Base-by-base conservation (phyloP, 1,140 invertebrate genomes). In the Drosophila malerkotliana region DNA sequence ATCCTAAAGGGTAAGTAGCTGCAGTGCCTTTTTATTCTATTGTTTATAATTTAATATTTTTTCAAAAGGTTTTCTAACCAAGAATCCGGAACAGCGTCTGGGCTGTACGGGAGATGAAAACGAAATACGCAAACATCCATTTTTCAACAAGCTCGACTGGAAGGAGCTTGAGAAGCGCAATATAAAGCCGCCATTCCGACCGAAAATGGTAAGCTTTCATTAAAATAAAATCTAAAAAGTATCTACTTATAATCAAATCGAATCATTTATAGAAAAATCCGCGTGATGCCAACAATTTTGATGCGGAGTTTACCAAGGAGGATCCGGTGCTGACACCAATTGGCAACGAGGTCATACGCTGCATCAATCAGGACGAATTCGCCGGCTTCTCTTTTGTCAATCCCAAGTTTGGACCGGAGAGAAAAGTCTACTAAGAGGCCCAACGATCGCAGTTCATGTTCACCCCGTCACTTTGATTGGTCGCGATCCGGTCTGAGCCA, bases 221-320 rank as follows among this genome's bases (percentile, higher is more conserved):
- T 6, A 9, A 21, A 10, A 15, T 14, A 21, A 1, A 10, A 24
- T 26, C 10, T 3, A 10, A 44, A 44, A 44, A 18, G 18, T 18
- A 18, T 18, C 1, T 18, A 28, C 9, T 10, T 1, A 4, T 21
- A 0, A 21, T 47, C 48, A 14, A 47, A 26, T 44, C 60, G 41
- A 24, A 6, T 44, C 94, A 94, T 94, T 0, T 5, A 0, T 44
- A 99, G 98, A 98, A 98, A 96, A 98, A 96, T 92, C 97, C 98
- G 93, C 97, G 97, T 91, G 99, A 99, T 93, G 98, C 98, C 45
- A 95, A 98, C 77, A 99, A 99, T 94, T 99, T 99, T 93, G 99
- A 99, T 93, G 95, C 98, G 10, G 99, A 99, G 94, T 99, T 99
- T 92, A 99, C 99, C 6, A 98, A 98, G 92, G 99, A 99, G 93